Percentiles rank a stretch among this genome's conserved stretches.
Conservation (phyloP, 2,888 invertebrate species). For the Rhyacophila evoluta region DNA sequence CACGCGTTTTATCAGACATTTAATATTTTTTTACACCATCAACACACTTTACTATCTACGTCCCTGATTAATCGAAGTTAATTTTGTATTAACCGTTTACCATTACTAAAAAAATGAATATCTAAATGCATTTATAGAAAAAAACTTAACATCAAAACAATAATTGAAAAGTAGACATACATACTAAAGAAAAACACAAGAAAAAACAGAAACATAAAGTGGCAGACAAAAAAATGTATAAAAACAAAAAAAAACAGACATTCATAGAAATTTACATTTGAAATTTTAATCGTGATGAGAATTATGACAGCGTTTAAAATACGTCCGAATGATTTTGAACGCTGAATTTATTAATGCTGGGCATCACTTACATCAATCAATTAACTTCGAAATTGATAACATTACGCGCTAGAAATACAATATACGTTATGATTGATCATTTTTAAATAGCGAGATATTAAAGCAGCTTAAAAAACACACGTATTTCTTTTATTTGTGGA, state of each 20-base stretch:
- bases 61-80: no score
- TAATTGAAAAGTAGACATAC: not conserved
- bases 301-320: not conserved
- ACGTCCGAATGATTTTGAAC: not conserved
- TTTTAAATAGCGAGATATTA: not conserved
- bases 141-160: not conserved
- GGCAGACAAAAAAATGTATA: not conserved
- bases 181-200: not conserved
- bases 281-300: not conserved
- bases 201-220: not conserved
- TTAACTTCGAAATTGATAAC: slow-evolving; percentile 2
- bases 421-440: not conserved
- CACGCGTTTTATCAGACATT: no score
- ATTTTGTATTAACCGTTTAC: no score
- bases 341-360: not conserved
- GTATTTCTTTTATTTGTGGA: no score
- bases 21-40: no score
- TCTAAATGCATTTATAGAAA: no score
- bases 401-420: not conserved
- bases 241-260: not conserved
- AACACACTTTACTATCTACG: no score
- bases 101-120: no score
- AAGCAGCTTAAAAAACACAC: no score
- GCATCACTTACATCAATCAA: not conserved
- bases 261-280: slow-evolving; percentile 7